Conservation (phyloP, 2,888 invertebrate species). For the Calliopum simillimum region DNA sequence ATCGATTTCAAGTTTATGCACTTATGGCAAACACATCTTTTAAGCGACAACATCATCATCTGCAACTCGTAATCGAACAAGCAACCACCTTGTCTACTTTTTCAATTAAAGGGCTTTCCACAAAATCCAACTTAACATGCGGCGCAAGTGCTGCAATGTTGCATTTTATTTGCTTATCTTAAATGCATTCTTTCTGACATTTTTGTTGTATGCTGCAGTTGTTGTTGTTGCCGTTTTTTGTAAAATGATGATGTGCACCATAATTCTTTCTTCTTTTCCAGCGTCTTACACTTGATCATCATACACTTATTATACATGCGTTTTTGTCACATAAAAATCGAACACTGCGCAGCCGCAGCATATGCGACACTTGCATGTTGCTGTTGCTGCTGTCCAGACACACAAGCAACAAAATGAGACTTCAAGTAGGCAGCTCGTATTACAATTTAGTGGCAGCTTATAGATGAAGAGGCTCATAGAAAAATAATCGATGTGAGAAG, state of each 20-base stretch:
- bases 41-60: too few relatives aligned
- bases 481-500: neutral
- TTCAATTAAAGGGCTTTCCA: too few relatives aligned
- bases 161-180: slow-evolving; percentile 33
- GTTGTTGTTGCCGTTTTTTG: neutral
- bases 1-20: too few relatives aligned
- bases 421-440: slow-evolving; percentile 19
- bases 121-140: neutral
- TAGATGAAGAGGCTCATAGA: neutral
- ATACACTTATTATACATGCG: slow-evolving; percentile 4
- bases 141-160: slow-evolving; percentile 19
- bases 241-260: slow-evolving; percentile 4
- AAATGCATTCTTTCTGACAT: slow-evolving; percentile 16
- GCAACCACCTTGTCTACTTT: too few relatives aligned
- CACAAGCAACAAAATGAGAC: neutral
- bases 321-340: slow-evolving; percentile 18
- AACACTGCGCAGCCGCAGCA: neutral
- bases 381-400: neutral
- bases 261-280: neutral
- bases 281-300: too few relatives aligned
- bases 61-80: too few relatives aligned
- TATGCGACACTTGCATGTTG: neutral
- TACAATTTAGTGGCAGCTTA: slow-evolving; percentile 23
- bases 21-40: too few relatives aligned
- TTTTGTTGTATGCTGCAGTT: slow-evolving; percentile 1